phyloP scores from a whole-genome alignment of 2,888 invertebrate species.

The Nezara viridula region DNA sequence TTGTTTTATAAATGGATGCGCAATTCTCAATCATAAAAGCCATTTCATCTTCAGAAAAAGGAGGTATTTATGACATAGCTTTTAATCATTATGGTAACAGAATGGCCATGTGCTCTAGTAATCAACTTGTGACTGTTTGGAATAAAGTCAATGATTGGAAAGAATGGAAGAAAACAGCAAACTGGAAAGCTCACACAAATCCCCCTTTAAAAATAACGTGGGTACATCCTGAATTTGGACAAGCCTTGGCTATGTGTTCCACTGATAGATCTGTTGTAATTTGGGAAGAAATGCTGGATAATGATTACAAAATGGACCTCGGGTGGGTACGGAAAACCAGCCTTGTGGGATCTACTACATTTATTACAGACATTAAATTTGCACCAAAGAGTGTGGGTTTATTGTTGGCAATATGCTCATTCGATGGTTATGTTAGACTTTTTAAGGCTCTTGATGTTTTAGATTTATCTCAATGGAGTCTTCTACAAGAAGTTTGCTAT shows the following conservation, averaged over 20 bases:
- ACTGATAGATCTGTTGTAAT: neutral
- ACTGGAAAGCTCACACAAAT: neutral
- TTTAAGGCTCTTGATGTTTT: constrained; percentile 99
- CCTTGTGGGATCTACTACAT: constrained; percentile 95
- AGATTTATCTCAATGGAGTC: constrained; percentile 86
- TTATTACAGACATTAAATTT: constrained; percentile 98
- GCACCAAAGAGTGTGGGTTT: constrained; percentile 95
- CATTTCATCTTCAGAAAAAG: neutral
- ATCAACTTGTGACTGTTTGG: constrained; percentile 96
- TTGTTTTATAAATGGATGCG: neutral
- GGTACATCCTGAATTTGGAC: constrained; percentile 5
- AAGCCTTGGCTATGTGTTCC: neutral
- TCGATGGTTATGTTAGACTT: constrained; percentile 86
- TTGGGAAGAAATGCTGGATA: neutral
- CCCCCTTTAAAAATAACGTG: neutral
- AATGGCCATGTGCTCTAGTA: constrained; percentile 97
- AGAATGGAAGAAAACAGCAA: constrained; percentile 1
- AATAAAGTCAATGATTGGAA: constrained; percentile 85
- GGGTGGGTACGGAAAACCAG: constrained; percentile 94
- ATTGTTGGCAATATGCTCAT: constrained; percentile 92
- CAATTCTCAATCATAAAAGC: neutral
- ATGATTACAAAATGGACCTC: constrained; percentile 69
- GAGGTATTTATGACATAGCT: neutral
- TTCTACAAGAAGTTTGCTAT: constrained; percentile 90
- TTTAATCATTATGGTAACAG: constrained; percentile 19